phyloP scores from a whole-genome alignment of 1,140 invertebrate species.

The Tachypleus tridentatus region DNA sequence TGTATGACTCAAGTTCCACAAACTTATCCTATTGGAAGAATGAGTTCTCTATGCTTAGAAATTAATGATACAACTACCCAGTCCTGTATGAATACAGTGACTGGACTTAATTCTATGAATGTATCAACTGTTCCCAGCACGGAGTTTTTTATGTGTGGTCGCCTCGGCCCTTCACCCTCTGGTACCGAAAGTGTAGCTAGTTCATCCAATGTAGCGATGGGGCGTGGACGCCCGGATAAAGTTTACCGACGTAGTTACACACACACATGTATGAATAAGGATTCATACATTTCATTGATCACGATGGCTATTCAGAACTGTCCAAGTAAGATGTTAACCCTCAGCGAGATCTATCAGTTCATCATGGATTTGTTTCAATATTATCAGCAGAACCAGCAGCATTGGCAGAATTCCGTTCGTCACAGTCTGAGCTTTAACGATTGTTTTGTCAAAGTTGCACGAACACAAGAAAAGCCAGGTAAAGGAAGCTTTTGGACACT shows the following conservation, averaged over 20 bases:
- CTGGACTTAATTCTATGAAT: constrained; percentile 38
- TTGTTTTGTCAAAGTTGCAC: constrained; percentile 71
- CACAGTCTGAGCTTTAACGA: constrained; percentile 82
- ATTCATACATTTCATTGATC: constrained; percentile 85
- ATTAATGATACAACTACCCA: constrained; percentile 31
- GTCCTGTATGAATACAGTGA: constrained; percentile 32
- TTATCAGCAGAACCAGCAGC: constrained; percentile 75
- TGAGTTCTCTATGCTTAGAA: constrained; percentile 35
- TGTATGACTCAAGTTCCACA: constrained; percentile 52
- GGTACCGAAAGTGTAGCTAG: constrained; percentile 13
- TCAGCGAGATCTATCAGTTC: constrained; percentile 81
- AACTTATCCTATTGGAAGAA: constrained; percentile 30
- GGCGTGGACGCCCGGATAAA: constrained; percentile 61
- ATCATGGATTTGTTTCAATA: constrained; percentile 52
- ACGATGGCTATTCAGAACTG: constrained; percentile 84
- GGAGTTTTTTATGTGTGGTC: constrained; percentile 26
- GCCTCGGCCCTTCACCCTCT: constrained; percentile 40
- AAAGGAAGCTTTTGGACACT: constrained; percentile 92
- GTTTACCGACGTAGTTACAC: constrained; percentile 88
- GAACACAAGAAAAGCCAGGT: constrained; percentile 64
- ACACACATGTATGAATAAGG: constrained; percentile 71
- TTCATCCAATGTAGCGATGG: constrained; percentile 30
- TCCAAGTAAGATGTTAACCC: constrained; percentile 62
- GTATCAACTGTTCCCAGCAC: constrained; percentile 20
- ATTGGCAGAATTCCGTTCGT: constrained; percentile 90